Evolutionary conservation across 1,140 invertebrate genomes (phyloP), one percentile per base, ranked within the genome.

Genomic region (Sinonovacula constricta): DNA sequence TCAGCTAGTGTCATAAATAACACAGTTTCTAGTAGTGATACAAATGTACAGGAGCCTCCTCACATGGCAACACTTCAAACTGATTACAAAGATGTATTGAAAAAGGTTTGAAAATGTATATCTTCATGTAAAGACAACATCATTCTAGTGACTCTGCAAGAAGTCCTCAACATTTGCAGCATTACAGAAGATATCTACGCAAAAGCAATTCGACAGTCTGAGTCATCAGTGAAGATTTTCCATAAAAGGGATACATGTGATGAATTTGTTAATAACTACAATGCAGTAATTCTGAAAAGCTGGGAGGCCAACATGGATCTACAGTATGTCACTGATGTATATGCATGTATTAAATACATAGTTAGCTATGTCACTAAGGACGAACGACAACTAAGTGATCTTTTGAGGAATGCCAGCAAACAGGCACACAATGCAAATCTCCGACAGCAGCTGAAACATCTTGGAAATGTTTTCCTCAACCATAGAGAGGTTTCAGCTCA

Each of bases 391-490:
- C 34, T 65, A 3, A 31, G 62, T 10, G 62, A 65, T 45, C 22
- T 65, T 3, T 28, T 65, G 3, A 65, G 22, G 49, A 28, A 67
- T 31, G 65, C 65, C n/a, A 45, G 18, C 33, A 67, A 67, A 67
- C 34, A 67, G 49, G 65, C 65, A 24, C 15, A 49, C 24, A 33
- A 67, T 36, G 5, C 18, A 24, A 67, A 26, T 3, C 22, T 67
- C 10, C 33, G 49, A 67, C 65, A 67, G 34, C 65, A 67, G 36
- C 34, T 67, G n/a, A 18, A 36, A 67, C 34, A 67, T 14, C 26
- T 67, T 2, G 65, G 65, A 15, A 67, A 67, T 67, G 65, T 67
- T 7, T 67, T 67, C 34, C 65, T 67, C n/a, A 67, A 67, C 7
- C 65, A 67, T 30, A 67, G 65, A 30, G 65, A 67, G 28, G 39